Percentiles rank a stretch among this genome's conserved stretches.
These are phyloP conservation scores for Scaptomyza parva DNA, from an alignment of 2,888 invertebrate genomes.

Conservation along the genomic window DNA sequence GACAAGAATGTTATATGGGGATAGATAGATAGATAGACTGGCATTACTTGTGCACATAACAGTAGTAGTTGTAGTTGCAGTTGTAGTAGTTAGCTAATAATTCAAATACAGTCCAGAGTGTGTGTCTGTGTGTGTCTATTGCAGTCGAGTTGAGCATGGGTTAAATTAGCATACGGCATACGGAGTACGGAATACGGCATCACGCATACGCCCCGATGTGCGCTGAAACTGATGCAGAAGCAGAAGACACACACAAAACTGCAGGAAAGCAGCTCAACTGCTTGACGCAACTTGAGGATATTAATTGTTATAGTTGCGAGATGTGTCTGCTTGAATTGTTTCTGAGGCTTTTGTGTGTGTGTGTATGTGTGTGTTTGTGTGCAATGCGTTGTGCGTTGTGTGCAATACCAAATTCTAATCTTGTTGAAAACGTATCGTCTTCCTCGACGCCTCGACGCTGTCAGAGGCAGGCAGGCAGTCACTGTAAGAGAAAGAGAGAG, in stretches of 20 bases:
- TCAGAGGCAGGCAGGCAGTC: conserved; percentile 51
- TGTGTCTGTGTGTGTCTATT: conserved; percentile 11
- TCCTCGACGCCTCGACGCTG: conserved; percentile 63
- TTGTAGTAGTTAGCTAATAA: conserved; percentile 54
- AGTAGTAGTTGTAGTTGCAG: not conserved
- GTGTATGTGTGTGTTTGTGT: no score
- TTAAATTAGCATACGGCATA: conserved; percentile 71
- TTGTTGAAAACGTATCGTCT: conserved; percentile 81
- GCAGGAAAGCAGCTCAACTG: conserved; percentile 19
- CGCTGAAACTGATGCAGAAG: conserved; percentile 38
- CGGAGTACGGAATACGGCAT: conserved; percentile 72
- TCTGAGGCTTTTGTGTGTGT: conserved; percentile 75
- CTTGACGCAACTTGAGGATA: conserved; percentile 66
- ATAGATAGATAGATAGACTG: no score
- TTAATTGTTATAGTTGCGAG: conserved; percentile 81
- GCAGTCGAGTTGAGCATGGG: conserved; percentile 31
- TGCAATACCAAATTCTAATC: conserved; percentile 75
- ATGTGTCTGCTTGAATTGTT: conserved; percentile 79
- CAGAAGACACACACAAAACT: conserved; percentile 35
- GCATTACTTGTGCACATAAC: conserved; percentile 10
- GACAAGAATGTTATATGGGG: conserved; percentile 21
- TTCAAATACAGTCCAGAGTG: conserved; percentile 54
- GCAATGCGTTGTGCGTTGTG: no score
- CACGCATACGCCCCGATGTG: conserved; percentile 69
- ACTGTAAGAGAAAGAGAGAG: conserved; percentile 1